Evolutionary conservation across 2,797 vertebrate genomes (phyloP), one percentile per base, ranked within the genome.

Genomic region (Pogonophryne albipinna): DNA sequence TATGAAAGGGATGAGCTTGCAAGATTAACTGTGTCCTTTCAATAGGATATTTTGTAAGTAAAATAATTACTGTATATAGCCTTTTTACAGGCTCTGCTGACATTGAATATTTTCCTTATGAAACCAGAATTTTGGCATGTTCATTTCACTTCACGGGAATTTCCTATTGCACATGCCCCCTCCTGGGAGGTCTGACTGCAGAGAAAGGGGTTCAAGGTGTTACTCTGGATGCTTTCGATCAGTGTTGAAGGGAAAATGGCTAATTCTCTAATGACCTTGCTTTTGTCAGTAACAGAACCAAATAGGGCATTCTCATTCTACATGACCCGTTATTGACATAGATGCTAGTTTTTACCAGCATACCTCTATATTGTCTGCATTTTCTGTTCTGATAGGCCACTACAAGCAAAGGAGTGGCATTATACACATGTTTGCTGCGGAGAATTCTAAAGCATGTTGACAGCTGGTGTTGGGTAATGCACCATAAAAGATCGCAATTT

Each of bases 81-180:
- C 34, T 59, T 80, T 79, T 79, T 51, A 63, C n/a, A 64, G 46
- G 59, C 69, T 82, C 56, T 79, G 71, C 80, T 84, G 66, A 69
- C 67, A 82, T 49, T 76, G 46, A 71, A 80, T 86, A 47, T 80
- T 75, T 89, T 85, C 51, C 61, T 64, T 62, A 66, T 79, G 71
- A 89, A 87, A 73, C 27, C 56, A 57, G 58, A 67, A 69, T 66
- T 80, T 81, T 80, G 49, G 65, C 59, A 82, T 68, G 71, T 75
- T 74, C 45, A n/a, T 81, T 71, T 80, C 55, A 55, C 51, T 65
- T 47, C 20, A 58, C 50, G 44, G 47, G 60, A 83, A 85, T 78
- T 84, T 90, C 70, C 71, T 86, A 71, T 77, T 66, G 58, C 16
- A 2, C 65, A 68, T 74, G 58, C 62, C 52, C 56, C 46, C 58